Base-by-base conservation (phyloP, 2,797 vertebrate genomes). In the Ataeniobius toweri region DNA sequence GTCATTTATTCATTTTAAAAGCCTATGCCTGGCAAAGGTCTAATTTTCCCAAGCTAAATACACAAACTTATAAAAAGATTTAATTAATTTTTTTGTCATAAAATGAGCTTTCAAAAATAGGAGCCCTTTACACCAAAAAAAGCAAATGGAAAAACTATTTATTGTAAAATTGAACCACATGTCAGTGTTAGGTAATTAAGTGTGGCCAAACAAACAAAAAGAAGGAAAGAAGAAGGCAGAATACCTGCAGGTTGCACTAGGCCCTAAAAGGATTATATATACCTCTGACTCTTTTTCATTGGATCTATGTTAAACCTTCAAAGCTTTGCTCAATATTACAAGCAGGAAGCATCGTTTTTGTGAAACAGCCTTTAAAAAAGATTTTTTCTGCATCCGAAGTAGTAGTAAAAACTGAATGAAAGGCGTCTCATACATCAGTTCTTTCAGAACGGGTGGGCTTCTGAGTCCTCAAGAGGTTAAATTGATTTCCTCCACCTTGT, bases 401-500 rank as follows among this genome's bases (percentile, higher is more conserved):
- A n/a, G 22, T 2, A 2, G 10, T 12, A 26, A 70, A 69, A 70
- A n/a, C 41, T 28, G 44, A 70, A 48, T 16, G 24, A 70, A 48
- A 70, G 46, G 14, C 1, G n/a, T 70, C 73, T 65, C 61, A 65
- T 39, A 65, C 31, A n/a, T 80, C 26, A 28, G 14, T 24, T 67
- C 69, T 56, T 50, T 77, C 31, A 72, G 50, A 65, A 31, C 18
- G 3, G 41, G 73, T 80, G 65, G 53, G 76, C 80, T 59, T 76
- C 74, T 73, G 61, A 73, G 76, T 84, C 80, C 61, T 90, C 78
- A 77, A 87, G 79, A 87, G 86, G 83, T 75, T 77, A 81, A 90
- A 94, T 92, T 92, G 92, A 94, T 94, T 93, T 92, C 76, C 78
- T 74, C 75, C 82, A 77, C 77, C 51, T 75, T 48, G 85, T 90